Conservation (phyloP, 2,888 invertebrate species). For the Melinopterus prodromus region DNA sequence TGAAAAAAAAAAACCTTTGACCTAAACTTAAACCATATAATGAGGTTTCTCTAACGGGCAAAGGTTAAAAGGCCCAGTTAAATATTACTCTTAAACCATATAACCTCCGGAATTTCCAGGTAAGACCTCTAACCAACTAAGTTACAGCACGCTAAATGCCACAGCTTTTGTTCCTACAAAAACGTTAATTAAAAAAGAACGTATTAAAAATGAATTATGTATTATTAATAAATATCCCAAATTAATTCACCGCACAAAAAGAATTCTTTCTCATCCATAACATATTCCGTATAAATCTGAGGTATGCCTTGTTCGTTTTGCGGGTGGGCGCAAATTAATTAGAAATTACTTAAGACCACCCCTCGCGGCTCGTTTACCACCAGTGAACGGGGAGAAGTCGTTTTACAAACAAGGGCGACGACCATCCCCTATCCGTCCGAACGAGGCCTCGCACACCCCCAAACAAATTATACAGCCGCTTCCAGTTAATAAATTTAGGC, state of each 20-base stretch:
- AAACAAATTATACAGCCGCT: conserved; percentile 4
- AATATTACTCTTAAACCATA: no score
- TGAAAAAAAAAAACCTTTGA: no score
- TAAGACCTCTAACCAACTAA: no score
- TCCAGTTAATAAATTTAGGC: conserved; percentile 4
- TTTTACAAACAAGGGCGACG: conserved; percentile 4
- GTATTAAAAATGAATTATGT: no score
- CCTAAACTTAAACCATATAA: no score
- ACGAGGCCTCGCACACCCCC: neutral
- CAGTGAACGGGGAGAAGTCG: neutral
- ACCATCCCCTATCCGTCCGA: neutral
- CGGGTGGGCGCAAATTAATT: neutral
- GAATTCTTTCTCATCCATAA: neutral
- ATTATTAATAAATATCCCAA: neutral
- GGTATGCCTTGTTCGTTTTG: neutral
- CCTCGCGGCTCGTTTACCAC: neutral
- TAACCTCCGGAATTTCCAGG: no score
- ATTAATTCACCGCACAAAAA: neutral
- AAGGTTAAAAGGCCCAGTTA: no score
- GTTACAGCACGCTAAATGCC: no score
- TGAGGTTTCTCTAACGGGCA: no score
- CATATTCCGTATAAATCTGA: neutral
- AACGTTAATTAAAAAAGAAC: no score
- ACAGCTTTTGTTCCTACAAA: no score
- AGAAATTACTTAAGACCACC: conserved; percentile 4